These are phyloP conservation scores for Varanus komodoensis DNA, from an alignment of 2,113 vertebrate genomes.

Conservation along the genomic window DNA sequence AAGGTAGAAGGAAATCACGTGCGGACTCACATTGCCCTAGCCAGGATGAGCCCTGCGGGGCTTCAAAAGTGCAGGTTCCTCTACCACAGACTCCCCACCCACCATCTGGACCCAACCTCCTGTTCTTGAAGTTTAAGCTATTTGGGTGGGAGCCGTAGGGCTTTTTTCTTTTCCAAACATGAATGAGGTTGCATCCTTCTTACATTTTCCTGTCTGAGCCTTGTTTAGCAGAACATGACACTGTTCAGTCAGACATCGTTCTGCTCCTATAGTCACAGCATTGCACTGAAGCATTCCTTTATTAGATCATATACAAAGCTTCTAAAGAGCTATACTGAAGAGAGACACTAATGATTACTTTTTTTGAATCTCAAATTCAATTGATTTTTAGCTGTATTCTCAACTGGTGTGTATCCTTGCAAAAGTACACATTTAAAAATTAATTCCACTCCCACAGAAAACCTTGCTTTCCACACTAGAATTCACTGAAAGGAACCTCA, in stretches of 20 bases:
- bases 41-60: background rate
- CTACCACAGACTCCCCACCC: background rate
- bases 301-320: background rate
- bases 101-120: background rate
- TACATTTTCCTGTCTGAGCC: background rate
- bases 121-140: no score
- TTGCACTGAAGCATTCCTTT: background rate
- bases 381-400: conserved; percentile 59
- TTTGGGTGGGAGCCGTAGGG: no score
- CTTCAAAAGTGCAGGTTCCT: background rate
- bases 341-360: conserved; percentile 28
- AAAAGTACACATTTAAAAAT: conserved; percentile 39
- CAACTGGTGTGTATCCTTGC: conserved; percentile 54
- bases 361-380: conserved; percentile 57
- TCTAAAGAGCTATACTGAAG: background rate
- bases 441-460: conserved; percentile 34
- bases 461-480: conserved; percentile 39
- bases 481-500: conserved; percentile 40
- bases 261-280: background rate
- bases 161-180: no score
- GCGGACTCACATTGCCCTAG: background rate
- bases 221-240: background rate
- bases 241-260: background rate
- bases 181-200: background rate
- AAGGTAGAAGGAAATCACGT: background rate